These are phyloP conservation scores for Procambarus virginalis DNA, from an alignment of 1,140 invertebrate species.

Conservation along the genomic window DNA sequence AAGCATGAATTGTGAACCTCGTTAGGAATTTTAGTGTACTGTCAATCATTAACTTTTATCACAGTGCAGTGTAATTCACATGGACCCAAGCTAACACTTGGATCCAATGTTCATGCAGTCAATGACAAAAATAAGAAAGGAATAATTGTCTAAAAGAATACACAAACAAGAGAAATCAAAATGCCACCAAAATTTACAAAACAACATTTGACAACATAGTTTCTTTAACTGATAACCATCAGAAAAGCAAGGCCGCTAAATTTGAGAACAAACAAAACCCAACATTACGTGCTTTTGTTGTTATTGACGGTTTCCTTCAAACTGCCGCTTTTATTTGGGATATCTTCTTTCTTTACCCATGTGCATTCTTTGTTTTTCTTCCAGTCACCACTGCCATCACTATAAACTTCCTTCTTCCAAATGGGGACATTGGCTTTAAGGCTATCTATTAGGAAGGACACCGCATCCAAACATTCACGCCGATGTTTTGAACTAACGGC, in stretches of 20 bases:
- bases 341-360: constrained; percentile 23
- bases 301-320: constrained; percentile 8
- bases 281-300: constrained; percentile 60
- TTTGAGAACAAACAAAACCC: neutral
- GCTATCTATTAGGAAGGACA: constrained; percentile 87
- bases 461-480: constrained; percentile 86
- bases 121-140: too few relatives aligned
- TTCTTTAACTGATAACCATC: neutral
- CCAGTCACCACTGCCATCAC: constrained; percentile 74
- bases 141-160: too few relatives aligned
- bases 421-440: constrained; percentile 94
- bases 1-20: too few relatives aligned
- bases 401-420: constrained; percentile 98
- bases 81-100: too few relatives aligned
- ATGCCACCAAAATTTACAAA: neutral
- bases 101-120: too few relatives aligned
- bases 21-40: too few relatives aligned
- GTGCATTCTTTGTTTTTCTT: constrained; percentile 57
- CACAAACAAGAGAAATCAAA: too few relatives aligned
- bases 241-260: neutral
- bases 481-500: constrained; percentile 92
- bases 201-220: neutral
- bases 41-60: too few relatives aligned
- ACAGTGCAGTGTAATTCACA: too few relatives aligned
- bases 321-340: neutral